Evolutionary conservation across 1,140 invertebrate species (phyloP).

Genomic region (Neodiprion pinetum): DNA sequence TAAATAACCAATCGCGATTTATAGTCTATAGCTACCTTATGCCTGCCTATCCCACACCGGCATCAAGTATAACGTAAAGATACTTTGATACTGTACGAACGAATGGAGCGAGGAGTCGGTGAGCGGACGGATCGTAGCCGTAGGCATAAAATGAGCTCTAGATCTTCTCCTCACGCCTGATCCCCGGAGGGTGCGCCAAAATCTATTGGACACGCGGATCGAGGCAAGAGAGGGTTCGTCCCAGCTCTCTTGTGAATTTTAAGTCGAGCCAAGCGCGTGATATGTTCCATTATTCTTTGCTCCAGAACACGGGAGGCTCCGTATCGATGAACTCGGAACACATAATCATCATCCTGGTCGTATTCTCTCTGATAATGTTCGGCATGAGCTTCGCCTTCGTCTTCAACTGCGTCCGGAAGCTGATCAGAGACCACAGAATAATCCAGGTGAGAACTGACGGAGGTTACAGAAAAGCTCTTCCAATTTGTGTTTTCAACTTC

Average conservation of each 20-base stretch:
- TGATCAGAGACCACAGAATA: conserved; percentile 83
- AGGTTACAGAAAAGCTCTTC: neutral
- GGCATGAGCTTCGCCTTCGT: conserved; percentile 88
- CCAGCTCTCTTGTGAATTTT: conserved; percentile 12
- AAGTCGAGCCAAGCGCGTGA: no score
- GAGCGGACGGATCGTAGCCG: no score
- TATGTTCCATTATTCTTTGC: conserved; percentile 29
- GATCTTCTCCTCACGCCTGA: no score
- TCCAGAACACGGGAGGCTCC: conserved; percentile 62
- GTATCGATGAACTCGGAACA: conserved; percentile 69
- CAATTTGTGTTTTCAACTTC: neutral
- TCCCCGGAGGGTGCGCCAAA: neutral
- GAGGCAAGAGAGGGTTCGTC: neutral
- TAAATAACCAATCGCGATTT: conserved; percentile 5
- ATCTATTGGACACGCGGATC: neutral
- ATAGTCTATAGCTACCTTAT: neutral
- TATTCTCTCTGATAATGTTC: conserved; percentile 85
- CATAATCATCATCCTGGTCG: conserved; percentile 87
- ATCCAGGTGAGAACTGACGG: conserved; percentile 71
- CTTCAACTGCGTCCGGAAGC: conserved; percentile 84
- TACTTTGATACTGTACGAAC: no score
- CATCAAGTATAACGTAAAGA: no score
- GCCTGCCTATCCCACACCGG: no score
- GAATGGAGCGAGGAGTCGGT: no score
- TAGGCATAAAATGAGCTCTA: no score